phyloP scores from a whole-genome alignment of 2,888 invertebrate genomes.

The Graphium colonna region DNA sequence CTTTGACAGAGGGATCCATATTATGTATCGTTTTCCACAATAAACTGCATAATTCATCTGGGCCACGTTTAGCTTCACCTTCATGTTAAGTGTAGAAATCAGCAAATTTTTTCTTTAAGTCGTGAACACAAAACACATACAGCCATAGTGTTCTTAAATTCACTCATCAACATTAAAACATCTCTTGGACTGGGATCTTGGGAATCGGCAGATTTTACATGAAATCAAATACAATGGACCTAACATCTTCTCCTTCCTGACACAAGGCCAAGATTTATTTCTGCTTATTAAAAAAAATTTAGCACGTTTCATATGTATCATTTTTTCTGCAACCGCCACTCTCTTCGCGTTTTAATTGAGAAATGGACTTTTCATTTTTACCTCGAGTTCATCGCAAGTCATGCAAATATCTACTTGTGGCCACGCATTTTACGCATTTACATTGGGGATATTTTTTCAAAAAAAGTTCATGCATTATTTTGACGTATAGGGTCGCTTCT shows the following conservation, averaged over 20 bases:
- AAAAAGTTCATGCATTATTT: too few species aligned
- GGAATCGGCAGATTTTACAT: too few species aligned
- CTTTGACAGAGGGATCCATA: conserved; percentile 2
- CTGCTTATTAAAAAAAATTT: conserved; percentile 16
- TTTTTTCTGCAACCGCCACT: conserved; percentile 11
- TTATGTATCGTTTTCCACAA: conserved; percentile 2
- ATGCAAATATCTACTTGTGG: conserved; percentile 21
- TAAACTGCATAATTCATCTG: conserved; percentile 5
- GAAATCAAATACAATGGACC: conserved; percentile 14
- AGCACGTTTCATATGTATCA: conserved; percentile 8
- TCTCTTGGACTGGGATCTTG: conserved; percentile 17
- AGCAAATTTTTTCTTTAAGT: conserved; percentile 3
- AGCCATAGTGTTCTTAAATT: conserved; percentile 14
- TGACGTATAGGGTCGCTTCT: too few species aligned
- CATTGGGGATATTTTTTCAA: not conserved
- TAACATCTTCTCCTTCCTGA: conserved; percentile 21
- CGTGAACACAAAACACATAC: too few species aligned
- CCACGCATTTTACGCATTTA: conserved; percentile 16
- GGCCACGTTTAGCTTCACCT: conserved; percentile 4
- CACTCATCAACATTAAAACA: too few species aligned
- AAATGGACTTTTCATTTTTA: conserved; percentile 17
- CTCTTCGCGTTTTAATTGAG: conserved; percentile 19
- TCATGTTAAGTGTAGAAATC: not conserved
- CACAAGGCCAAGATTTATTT: conserved; percentile 21
- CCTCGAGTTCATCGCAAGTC: conserved; percentile 21